Base-by-base conservation (phyloP, 2,888 invertebrate genomes). In the Hoplodrina blanda region DNA sequence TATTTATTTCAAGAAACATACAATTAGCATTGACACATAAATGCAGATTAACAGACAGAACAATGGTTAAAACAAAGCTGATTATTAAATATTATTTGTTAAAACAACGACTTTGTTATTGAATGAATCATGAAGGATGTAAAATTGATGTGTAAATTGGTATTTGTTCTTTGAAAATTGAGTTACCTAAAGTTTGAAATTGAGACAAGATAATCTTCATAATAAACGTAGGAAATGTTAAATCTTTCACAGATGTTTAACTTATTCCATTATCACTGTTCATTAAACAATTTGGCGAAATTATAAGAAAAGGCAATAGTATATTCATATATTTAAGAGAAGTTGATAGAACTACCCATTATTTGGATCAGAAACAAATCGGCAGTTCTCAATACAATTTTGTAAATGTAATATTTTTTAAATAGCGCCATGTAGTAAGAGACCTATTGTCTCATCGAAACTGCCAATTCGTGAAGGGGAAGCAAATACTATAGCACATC, bases 391-490 rank as follows among this genome's bases (percentile, higher is more conserved):
- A 77, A 76, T 65, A 56, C 62, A 60, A 66, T 69, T 72, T 68
- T 61, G 73, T 74, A 82, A 84, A 85, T 73, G 62, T 64, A 62
- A 79, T 57, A 80, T 75, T 57, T 63, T 68, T 59, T 66, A 78
- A 74, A 73, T 69, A 76, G 69, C 84, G 76, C 69, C 75, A 73
- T 71, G 60, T 73, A 72, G 78, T 73, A 57, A 75, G 69, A 81
- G 78, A 79, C 81, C 81, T 82, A 82, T 61, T 57, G 74, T 69
- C 86, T 84, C 81, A 81, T 81, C 84, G 89, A 94, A 94, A 95
- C 93, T 95, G 94, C 94, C 94, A 94, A 91, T 93, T 95, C 89
- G 92, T 89, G 87, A 89, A 90, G 91, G 90, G 92, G 90, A 95
- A 95, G 93, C 93, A 91, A 89, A 90, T 90, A 92, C 90, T 85